A percentile compares a stretch with the other conserved stretches of the same genome.
These are phyloP conservation scores for Peromyscus leucopus DNA, from an alignment of 2,113 vertebrate species.

Conservation along the genomic window DNA sequence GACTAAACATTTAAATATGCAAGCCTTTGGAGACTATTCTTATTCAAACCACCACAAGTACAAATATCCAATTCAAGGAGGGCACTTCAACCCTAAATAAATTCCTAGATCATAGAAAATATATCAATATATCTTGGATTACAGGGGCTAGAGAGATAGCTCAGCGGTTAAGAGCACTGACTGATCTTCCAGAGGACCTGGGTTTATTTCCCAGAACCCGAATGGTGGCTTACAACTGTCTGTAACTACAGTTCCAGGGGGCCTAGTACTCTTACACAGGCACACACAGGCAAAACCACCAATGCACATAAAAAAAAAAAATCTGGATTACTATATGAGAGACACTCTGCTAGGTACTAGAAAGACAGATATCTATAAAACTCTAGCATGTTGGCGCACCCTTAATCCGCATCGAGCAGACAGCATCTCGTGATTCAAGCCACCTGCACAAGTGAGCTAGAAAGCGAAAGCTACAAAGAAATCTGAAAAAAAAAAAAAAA, in stretches of 20 bases:
- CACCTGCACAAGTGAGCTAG: too few relatives aligned
- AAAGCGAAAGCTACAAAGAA: too few relatives aligned
- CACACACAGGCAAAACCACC: too few relatives aligned
- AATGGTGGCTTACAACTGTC: too few relatives aligned
- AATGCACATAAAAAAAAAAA: neutral
- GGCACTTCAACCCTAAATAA: neutral
- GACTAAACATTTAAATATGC: neutral
- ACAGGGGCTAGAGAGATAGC: neutral
- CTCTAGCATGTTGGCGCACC: too few relatives aligned
- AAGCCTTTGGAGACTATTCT: neutral
- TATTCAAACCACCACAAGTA: neutral
- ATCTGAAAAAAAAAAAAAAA: conserved; percentile 14
- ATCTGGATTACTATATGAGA: neutral
- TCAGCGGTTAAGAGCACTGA: neutral
- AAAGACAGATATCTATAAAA: neutral
- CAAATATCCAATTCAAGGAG: too few relatives aligned
- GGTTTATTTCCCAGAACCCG: too few relatives aligned
- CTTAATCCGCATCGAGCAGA: too few relatives aligned
- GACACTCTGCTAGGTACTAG: neutral
- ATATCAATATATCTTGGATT: neutral
- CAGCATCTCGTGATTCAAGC: too few relatives aligned
- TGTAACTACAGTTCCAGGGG: too few relatives aligned
- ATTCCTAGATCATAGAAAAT: neutral
- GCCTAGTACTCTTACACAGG: too few relatives aligned
- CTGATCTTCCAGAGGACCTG: neutral